A percentile compares a stretch with the other conserved stretches of the same genome.
phyloP scores from a whole-genome alignment of 2,888 invertebrate genomes.

The Pollenia labialis region DNA sequence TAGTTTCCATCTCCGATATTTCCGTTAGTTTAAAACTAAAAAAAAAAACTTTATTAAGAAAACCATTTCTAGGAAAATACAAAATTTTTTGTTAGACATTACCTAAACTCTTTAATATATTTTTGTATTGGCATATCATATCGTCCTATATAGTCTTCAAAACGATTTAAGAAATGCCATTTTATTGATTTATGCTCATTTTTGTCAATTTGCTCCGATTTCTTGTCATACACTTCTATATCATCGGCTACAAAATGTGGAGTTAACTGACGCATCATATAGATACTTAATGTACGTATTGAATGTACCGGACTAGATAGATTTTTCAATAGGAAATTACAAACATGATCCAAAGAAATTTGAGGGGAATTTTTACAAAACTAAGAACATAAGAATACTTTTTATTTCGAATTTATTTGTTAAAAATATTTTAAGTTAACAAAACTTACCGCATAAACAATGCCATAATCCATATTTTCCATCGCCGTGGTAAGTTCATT shows the following conservation, averaged over 20 bases:
- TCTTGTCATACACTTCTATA: constrained; percentile 79
- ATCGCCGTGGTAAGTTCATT: constrained; percentile 78
- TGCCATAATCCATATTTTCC: constrained; percentile 79
- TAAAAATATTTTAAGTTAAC: neutral
- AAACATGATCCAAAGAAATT: constrained; percentile 79
- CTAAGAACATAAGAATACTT: constrained; percentile 73
- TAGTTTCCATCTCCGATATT: constrained; percentile 78
- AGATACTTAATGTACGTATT: constrained; percentile 78
- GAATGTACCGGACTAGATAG: constrained; percentile 78
- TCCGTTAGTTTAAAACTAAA: constrained; percentile 82
- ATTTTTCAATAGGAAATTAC: constrained; percentile 80
- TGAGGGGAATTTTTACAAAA: constrained; percentile 79
- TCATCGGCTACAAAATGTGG: constrained; percentile 80
- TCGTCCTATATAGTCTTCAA: constrained; percentile 79
- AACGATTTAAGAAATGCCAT: constrained; percentile 82
- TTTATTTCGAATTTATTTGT: neutral
- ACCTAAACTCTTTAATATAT: constrained; percentile 82
- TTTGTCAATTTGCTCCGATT: constrained; percentile 76
- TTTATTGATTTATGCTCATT: constrained; percentile 71
- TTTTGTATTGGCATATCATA: constrained; percentile 79
- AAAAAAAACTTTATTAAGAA: neutral
- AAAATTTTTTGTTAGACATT: constrained; percentile 5
- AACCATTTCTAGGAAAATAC: neutral
- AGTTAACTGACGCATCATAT: constrained; percentile 79
- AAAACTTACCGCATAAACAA: constrained; percentile 74